Percentiles rank a stretch among this genome's conserved stretches.
Evolutionary conservation across 2,888 invertebrate genomes (phyloP).

Genomic region (Ochropleura plecta): DNA sequence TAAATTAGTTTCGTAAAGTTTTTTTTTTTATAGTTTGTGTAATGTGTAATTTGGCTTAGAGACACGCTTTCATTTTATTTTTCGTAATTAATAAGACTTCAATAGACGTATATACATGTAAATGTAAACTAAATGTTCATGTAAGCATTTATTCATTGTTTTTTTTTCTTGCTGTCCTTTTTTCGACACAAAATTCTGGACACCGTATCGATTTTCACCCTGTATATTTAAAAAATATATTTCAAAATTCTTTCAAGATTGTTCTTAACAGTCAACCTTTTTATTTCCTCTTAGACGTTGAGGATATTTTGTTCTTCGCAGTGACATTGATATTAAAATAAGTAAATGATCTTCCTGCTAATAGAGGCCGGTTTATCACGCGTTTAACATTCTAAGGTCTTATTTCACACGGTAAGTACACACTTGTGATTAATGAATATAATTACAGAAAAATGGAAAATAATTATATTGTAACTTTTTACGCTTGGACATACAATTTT

Average conservation of each 20-base stretch:
- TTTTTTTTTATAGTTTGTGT: slow-evolving; percentile 13
- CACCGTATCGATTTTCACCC: background rate
- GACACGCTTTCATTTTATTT: background rate
- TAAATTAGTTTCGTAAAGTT: slow-evolving; percentile 13
- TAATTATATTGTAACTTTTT: background rate
- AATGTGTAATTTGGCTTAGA: background rate
- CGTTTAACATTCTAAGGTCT: slow-evolving; percentile 31
- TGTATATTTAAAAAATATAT: background rate
- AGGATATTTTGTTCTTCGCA: slow-evolving; percentile 58
- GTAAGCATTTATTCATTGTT: background rate
- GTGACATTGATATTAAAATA: slow-evolving; percentile 64
- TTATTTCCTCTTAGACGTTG: slow-evolving; percentile 54
- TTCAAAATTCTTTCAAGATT: slow-evolving; percentile 32
- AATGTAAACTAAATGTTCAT: background rate
- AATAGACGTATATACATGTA: background rate
- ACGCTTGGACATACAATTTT: background rate
- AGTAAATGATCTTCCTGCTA: slow-evolving; percentile 64
- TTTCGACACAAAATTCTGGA: background rate
- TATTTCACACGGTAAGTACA: slow-evolving; percentile 18
- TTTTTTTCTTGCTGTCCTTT: background rate
- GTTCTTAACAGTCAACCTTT: slow-evolving; percentile 28
- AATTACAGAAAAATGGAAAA: background rate
- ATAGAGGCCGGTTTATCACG: slow-evolving; percentile 53
- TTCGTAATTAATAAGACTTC: background rate
- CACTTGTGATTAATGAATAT: slow-evolving; percentile 9